Percentiles rank a stretch among this genome's conserved stretches.
phyloP scores from a whole-genome alignment of 1,140 invertebrate species.

The Sminthurides bifidus region DNA sequence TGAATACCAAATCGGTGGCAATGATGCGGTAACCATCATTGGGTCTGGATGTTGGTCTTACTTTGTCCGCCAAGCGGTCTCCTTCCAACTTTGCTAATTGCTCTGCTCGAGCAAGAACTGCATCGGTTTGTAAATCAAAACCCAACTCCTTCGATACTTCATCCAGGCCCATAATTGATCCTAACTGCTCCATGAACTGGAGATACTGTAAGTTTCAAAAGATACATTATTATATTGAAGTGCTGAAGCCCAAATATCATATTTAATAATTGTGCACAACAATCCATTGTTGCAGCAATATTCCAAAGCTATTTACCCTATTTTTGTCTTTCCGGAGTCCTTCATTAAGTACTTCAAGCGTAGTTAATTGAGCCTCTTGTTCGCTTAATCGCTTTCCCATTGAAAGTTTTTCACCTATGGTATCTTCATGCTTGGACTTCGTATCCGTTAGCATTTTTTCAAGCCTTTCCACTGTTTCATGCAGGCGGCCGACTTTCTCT shows the following conservation, averaged over 20 bases:
- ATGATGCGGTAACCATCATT: too few species aligned
- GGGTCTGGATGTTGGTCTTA: too few species aligned
- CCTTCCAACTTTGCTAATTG: constrained; percentile 61
- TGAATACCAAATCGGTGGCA: too few species aligned
- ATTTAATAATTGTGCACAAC: not conserved
- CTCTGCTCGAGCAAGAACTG: constrained; percentile 59
- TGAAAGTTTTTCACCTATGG: constrained; percentile 53
- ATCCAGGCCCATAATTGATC: constrained; percentile 58
- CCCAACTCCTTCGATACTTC: constrained; percentile 59
- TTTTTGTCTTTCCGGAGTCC: constrained; percentile 53
- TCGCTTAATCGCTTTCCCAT: constrained; percentile 55
- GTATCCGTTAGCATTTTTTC: constrained; percentile 33
- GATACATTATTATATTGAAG: not conserved
- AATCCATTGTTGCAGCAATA: not conserved
- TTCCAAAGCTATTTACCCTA: constrained; percentile 15
- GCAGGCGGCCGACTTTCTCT: constrained; percentile 32
- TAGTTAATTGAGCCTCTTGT: constrained; percentile 53
- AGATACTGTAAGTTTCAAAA: constrained; percentile 44
- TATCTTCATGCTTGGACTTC: constrained; percentile 27
- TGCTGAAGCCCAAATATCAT: not conserved
- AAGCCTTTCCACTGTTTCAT: constrained; percentile 35
- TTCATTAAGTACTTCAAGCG: constrained; percentile 50
- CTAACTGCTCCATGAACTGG: constrained; percentile 57
- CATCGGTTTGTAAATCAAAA: constrained; percentile 64
- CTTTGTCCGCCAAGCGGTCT: constrained; percentile 64